Evolutionary conservation across 2,888 invertebrate genomes (phyloP).

Genomic region (Brachylomia viminalis): DNA sequence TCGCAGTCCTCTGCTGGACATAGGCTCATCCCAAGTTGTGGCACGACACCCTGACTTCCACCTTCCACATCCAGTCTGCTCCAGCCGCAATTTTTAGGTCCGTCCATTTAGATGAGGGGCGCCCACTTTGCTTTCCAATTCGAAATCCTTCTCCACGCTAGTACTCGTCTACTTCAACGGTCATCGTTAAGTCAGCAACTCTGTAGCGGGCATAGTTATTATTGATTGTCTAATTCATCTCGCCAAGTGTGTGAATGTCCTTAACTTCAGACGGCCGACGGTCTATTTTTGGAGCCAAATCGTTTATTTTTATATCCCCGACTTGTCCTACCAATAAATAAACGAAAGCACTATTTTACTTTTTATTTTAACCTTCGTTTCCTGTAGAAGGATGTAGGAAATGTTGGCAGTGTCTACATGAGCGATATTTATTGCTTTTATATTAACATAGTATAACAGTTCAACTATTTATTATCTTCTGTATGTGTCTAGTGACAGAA

Average conservation of each 20-base stretch:
- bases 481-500: neutral
- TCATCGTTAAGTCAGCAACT: neutral
- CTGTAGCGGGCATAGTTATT: neutral
- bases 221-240: neutral
- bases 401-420: constrained; percentile 18
- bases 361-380: constrained; percentile 56
- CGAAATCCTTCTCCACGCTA: too few species aligned
- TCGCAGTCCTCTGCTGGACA: neutral
- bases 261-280: constrained; percentile 28
- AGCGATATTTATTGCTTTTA: constrained; percentile 39
- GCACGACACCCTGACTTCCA: too few species aligned
- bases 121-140: neutral
- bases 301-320: constrained; percentile 65
- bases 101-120: neutral
- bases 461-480: constrained; percentile 14
- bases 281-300: constrained; percentile 58
- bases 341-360: constrained; percentile 45
- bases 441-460: constrained; percentile 28
- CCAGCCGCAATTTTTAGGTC: neutral
- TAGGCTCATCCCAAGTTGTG: neutral
- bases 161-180: neutral
- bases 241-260: constrained; percentile 15
- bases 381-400: constrained; percentile 51
- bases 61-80: too few species aligned
- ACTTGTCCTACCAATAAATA: constrained; percentile 66